Base-by-base conservation (phyloP, 2,888 invertebrate genomes). In the Apotomis turbidana region DNA sequence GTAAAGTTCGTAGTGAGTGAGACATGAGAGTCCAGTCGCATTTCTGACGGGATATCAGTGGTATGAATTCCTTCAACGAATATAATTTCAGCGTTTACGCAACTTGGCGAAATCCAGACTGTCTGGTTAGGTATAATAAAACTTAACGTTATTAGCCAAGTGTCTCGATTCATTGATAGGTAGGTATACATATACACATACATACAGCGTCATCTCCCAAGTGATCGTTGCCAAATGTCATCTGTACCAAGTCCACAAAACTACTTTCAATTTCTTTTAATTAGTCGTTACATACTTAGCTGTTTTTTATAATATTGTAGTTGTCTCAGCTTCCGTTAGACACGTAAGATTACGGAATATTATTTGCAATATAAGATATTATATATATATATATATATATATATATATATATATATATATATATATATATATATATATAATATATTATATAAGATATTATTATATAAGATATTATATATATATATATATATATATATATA, bases 151-250 rank as follows among this genome's bases (percentile, higher is more conserved):
- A 62, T 38, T 70, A 62, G 66, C 66, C 57, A 66, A 27, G 27
- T 66, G 55, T 60, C 71, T 54, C 67, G n/a, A 46, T 71, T 54
- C 44, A 46, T 66, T 46, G 27, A 51, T 61, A 71, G 49, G 27
- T 27, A 13, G 41, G n/a, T 46, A 44, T 60, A 71, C 15, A n/a
- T n/a, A n/a, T n/a, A n/a, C n/a, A n/a, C n/a, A n/a, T n/a, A 52
- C 44, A 44, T 60, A 71, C 13, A 52, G 54, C 66, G 54, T 55
- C 57, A 55, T 61, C 44, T 27, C 68, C n/a, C 54, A 4, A 55
- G 38, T 5, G 36, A n/a, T 61, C 5, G 61, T 44, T 79, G 81
- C 81, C 80, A 81, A 80, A 70, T 70, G 13, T 57, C 64, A 76
- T 44, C 55, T 54, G 76, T 76, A 8, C 76, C 75, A 81, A 79